Conservation (phyloP, 1,140 invertebrate genomes). For the Drosophila lowei region DNA sequence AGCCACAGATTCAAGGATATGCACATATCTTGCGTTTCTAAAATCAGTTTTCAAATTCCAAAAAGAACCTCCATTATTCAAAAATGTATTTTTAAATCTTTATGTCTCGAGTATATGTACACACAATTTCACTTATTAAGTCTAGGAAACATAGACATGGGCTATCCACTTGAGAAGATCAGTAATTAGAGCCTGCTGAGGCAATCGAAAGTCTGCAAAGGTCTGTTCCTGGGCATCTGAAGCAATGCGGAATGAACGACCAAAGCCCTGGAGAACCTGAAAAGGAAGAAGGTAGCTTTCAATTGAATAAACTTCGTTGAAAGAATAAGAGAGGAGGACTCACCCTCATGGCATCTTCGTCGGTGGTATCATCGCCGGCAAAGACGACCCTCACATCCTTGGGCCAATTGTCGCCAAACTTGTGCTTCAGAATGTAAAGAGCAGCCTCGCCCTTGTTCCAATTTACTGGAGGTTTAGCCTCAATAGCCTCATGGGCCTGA, state of each 20-base stretch:
- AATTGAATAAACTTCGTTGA: background rate
- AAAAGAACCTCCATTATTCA: too few species aligned
- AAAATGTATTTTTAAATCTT: too few species aligned
- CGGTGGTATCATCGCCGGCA: conserved; percentile 94
- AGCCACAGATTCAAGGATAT: too few species aligned
- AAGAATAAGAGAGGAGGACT: conserved; percentile 41
- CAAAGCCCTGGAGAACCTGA: conserved; percentile 92
- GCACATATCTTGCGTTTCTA: too few species aligned
- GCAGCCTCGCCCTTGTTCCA: conserved; percentile 95
- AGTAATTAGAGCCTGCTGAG: conserved; percentile 92
- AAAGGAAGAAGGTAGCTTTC: conserved; percentile 25
- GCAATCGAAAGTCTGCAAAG: conserved; percentile 91
- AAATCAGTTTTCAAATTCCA: background rate
- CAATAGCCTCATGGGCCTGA: conserved; percentile 91
- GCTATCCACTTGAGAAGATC: conserved; percentile 92
- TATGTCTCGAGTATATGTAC: background rate
- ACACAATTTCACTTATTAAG: conserved; percentile 10
- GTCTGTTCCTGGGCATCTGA: conserved; percentile 91
- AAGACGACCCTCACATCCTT: conserved; percentile 93
- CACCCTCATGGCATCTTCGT: conserved; percentile 95
- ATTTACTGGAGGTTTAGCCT: conserved; percentile 93
- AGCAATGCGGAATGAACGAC: conserved; percentile 93
- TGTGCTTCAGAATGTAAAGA: conserved; percentile 93
- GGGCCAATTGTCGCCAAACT: conserved; percentile 94
- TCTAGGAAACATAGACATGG: conserved; percentile 45